Base-by-base conservation (phyloP, 2,888 invertebrate genomes). In the Auanema freiburgensis region DNA sequence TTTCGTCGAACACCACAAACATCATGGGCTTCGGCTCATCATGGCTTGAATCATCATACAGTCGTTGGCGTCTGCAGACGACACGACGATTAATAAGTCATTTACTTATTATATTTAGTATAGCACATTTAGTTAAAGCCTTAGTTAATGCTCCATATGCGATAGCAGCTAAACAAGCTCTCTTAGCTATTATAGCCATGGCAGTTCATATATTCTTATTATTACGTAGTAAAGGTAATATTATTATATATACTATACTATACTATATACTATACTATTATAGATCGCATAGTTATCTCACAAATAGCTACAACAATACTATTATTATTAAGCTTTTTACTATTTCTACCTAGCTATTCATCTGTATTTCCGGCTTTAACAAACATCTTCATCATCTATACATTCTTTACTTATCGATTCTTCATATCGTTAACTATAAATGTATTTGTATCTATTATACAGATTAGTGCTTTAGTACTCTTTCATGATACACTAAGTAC, bases 101-200 rank as follows among this genome's bases (percentile, higher is more conserved):
- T 33, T 33, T 33, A 33, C 33, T 33, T 33, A 33, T 33, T 33
- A 33, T 33, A 33, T 33, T 33, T 33, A 33, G 33, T 33, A 33
- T 33, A 33, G 33, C 33, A 33, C 33, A 33, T 33, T 8, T 33
- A 33, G 33, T 33, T 33, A 33, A 33, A 33, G 33, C 33, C 33
- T 33, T 33, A 33, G 33, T 33, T 33, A 33, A 33, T 33, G 33
- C 33, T 33, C 33, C 33, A 33, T 33, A 33, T 33, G 33, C 33
- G 3, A 33, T 33, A 33, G 33, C 33, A 5, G 33, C 33, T 33
- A 33, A 33, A 33, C 33, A 61, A 50, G 52, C 56, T 11, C 43
- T 49, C 57, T 46, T 62, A 5, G 62, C 51, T 57, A 16, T 51
- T 51, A 57, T 33, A 54, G 60, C 12, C 4, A 18, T 54, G 14